phyloP scores from a whole-genome alignment of 2,113 vertebrate genomes.

The Brachirus orientalis region DNA sequence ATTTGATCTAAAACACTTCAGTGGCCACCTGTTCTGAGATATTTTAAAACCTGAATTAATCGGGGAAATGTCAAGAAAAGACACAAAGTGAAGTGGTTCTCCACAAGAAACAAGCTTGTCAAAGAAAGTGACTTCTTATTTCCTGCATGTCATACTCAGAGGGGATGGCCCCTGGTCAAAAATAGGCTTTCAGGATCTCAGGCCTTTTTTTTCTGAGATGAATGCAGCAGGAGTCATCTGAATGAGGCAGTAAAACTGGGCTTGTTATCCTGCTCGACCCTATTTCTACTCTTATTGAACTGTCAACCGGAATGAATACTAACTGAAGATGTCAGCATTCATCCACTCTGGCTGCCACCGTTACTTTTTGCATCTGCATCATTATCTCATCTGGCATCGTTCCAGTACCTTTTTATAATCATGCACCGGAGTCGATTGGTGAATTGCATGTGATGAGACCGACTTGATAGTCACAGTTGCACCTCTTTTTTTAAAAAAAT shows the following conservation, averaged over 20 bases:
- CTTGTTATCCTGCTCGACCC: not conserved
- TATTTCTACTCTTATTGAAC: not conserved
- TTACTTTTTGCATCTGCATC: conserved; percentile 29
- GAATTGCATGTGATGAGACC: conserved; percentile 15
- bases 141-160: not conserved
- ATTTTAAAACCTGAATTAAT: not conserved
- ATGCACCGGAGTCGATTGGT: conserved; percentile 14
- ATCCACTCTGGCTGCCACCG: conserved; percentile 11
- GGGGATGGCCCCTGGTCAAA: not conserved
- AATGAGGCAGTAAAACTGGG: not conserved
- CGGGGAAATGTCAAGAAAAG: not conserved
- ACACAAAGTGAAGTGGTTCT: not conserved
- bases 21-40: too few relatives aligned
- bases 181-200: not conserved
- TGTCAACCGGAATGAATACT: not conserved
- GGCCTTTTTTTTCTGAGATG: not conserved
- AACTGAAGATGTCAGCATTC: conserved; percentile 10
- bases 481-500: not conserved
- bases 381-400: conserved; percentile 30
- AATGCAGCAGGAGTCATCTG: not conserved
- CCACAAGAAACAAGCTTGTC: not conserved
- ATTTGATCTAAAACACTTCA: not conserved
- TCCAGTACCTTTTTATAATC: conserved; percentile 17
- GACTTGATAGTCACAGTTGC: conserved; percentile 7
- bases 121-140: not conserved